These are phyloP conservation scores for Panagrolaimus sp. DNA, from an alignment of 1,140 invertebrate genomes.

Conservation along the genomic window DNA sequence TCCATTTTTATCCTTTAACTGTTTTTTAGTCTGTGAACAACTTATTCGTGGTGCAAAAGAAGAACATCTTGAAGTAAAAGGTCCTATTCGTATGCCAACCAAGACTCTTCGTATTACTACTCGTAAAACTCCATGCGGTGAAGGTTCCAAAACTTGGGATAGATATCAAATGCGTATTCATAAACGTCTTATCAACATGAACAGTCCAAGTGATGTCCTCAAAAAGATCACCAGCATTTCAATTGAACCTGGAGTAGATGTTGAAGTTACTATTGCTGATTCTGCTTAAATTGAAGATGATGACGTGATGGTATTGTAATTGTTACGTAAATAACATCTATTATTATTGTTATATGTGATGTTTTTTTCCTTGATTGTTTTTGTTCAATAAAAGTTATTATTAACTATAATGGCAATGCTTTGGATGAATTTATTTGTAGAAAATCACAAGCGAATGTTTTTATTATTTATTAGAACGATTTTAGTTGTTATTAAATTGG, in stretches of 20 bases:
- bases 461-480: no score
- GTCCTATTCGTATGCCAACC: conserved; percentile 91
- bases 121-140: conserved; percentile 98
- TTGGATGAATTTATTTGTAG: no score
- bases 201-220: conserved; percentile 81
- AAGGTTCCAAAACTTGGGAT: conserved; percentile 99
- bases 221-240: conserved; percentile 98
- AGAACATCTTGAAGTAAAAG: conserved; percentile 89
- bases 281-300: conserved; percentile 46
- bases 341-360: no score
- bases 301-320: no score
- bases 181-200: conserved; percentile 94
- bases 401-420: no score
- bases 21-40: conserved; percentile 84
- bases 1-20: no score
- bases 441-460: no score
- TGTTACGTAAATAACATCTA: no score
- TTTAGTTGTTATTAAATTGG: no score
- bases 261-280: conserved; percentile 97
- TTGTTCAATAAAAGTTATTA: no score
- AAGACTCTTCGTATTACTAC: conserved; percentile 92
- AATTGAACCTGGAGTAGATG: conserved; percentile 97
- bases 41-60: conserved; percentile 91
- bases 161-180: conserved; percentile 82
- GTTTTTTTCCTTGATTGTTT: no score